Conservation (phyloP, 2,888 invertebrate species). For the Mayetiola destructor region DNA sequence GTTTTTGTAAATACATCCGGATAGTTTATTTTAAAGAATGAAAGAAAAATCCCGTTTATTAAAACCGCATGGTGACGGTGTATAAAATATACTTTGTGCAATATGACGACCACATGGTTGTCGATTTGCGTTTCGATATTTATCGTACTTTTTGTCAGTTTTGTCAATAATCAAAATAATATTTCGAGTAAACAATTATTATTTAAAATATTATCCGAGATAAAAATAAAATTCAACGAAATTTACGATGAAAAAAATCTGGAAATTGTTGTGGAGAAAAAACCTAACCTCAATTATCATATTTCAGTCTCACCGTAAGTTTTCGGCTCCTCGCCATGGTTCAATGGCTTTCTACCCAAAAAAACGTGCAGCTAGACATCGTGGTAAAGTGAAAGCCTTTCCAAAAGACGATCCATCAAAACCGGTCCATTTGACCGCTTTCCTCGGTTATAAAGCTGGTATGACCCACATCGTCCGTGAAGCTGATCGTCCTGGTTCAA, state of each 20-base stretch:
- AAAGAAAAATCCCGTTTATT: too few relatives aligned
- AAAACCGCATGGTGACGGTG: slow-evolving; percentile 4
- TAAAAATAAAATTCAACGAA: background rate
- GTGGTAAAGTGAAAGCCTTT: slow-evolving; percentile 99
- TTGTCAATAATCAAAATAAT: too few relatives aligned
- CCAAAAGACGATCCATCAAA: slow-evolving; percentile 94
- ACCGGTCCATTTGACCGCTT: slow-evolving; percentile 95
- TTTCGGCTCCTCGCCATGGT: slow-evolving; percentile 98
- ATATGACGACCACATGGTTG: background rate
- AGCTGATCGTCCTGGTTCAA: slow-evolving; percentile 96
- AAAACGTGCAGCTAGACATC: slow-evolving; percentile 89
- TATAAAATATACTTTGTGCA: too few relatives aligned
- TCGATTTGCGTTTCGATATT: background rate
- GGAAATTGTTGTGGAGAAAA: background rate
- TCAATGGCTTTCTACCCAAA: slow-evolving; percentile 99
- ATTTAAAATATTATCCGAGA: too few relatives aligned
- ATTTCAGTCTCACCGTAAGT: slow-evolving; percentile 95
- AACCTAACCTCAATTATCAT: slow-evolving; percentile 10
- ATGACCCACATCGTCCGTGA: slow-evolving; percentile 99
- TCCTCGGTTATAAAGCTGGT: slow-evolving; percentile 97
- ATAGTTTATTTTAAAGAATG: too few relatives aligned
- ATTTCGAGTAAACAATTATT: too few relatives aligned
- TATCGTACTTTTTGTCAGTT: background rate
- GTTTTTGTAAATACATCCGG: too few relatives aligned
- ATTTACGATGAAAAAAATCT: background rate